Percentiles rank a stretch among this genome's conserved stretches.
These are phyloP conservation scores for Eledone cirrhosa DNA, from an alignment of 2,888 invertebrate genomes.

Conservation along the genomic window DNA sequence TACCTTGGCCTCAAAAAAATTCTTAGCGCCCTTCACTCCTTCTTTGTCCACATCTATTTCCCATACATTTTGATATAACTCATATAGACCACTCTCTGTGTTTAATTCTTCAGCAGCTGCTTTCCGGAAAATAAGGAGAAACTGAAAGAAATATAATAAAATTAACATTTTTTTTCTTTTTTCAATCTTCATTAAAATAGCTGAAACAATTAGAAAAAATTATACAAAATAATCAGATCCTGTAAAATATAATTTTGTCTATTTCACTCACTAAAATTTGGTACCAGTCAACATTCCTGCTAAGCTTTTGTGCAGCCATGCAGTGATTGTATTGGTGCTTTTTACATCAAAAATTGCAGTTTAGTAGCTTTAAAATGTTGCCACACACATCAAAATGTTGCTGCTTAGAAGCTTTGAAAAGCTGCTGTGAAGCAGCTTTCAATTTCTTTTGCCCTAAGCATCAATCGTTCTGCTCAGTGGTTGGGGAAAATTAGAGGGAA, in stretches of 20 bases:
- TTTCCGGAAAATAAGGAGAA: constrained; percentile 78
- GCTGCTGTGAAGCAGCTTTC: no score
- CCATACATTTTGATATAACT: constrained; percentile 81
- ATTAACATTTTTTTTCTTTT: neutral
- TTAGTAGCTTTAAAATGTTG: no score
- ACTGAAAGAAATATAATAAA: constrained; percentile 64
- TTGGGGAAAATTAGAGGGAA: no score
- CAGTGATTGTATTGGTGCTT: no score
- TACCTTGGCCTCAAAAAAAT: constrained; percentile 94
- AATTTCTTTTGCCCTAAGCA: no score
- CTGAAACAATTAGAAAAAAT: neutral
- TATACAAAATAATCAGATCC: neutral
- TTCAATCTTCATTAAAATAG: neutral
- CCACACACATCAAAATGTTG: no score
- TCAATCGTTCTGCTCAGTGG: no score
- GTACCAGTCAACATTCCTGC: neutral
- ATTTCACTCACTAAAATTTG: neutral
- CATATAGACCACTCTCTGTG: constrained; percentile 84
- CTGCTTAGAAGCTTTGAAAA: no score
- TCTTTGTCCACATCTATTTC: constrained; percentile 94
- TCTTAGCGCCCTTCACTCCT: constrained; percentile 92
- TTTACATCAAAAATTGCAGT: no score
- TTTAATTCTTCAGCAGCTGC: constrained; percentile 87
- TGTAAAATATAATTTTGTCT: no score
- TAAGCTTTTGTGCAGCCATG: no score